These are phyloP conservation scores for Drosophila pseudoobscura DNA, from an alignment of 1,140 invertebrate genomes.

Conservation along the genomic window DNA sequence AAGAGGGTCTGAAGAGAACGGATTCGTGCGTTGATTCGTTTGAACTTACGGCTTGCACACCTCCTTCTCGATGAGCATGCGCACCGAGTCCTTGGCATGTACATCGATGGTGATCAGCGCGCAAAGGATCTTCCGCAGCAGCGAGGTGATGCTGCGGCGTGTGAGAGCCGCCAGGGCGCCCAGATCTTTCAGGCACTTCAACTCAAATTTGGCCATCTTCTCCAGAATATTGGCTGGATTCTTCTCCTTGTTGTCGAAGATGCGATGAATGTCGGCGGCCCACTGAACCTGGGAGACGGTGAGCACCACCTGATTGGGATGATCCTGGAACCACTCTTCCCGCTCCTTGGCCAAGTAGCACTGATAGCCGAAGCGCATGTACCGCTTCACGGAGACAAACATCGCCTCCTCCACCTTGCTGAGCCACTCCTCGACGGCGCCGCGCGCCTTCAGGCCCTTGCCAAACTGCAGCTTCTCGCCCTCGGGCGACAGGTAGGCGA, in stretches of 20 bases:
- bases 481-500: slow-evolving; percentile 94
- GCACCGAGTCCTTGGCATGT: slow-evolving; percentile 92
- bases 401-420: slow-evolving; percentile 94
- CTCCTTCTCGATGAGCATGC: slow-evolving; percentile 88
- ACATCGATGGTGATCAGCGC: slow-evolving; percentile 95
- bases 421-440: slow-evolving; percentile 95
- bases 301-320: slow-evolving; percentile 86
- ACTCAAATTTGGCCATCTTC: slow-evolving; percentile 88
- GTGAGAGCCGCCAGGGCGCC: slow-evolving; percentile 91
- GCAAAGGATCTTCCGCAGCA: slow-evolving; percentile 90
- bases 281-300: slow-evolving; percentile 95
- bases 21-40: neutral
- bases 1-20: neutral
- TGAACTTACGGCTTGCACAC: slow-evolving; percentile 85
- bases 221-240: slow-evolving; percentile 81
- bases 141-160: slow-evolving; percentile 87
- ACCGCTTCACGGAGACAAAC: slow-evolving; percentile 89
- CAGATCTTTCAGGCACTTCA: slow-evolving; percentile 89
- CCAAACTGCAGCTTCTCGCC: slow-evolving; percentile 90
- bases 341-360: slow-evolving; percentile 79
- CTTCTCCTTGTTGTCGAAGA: slow-evolving; percentile 85
- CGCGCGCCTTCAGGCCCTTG: slow-evolving; percentile 92
- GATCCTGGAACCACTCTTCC: slow-evolving; percentile 82
- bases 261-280: slow-evolving; percentile 89
- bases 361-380: slow-evolving; percentile 88